Conservation (phyloP, 23 tunicate species). For the Aplidium turbinatum region DNA sequence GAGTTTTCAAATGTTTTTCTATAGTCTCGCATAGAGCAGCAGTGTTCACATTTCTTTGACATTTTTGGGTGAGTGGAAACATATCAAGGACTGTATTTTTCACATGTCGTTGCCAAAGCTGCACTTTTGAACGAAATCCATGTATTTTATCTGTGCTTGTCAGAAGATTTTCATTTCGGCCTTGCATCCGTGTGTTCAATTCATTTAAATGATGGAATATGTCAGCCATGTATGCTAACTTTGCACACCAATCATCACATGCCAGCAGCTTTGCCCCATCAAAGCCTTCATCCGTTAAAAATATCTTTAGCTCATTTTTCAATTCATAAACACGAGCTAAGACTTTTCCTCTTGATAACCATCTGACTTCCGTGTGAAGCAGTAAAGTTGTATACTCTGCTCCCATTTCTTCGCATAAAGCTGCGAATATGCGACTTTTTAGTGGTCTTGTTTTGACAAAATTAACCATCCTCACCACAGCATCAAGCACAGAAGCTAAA, state of each 20-base stretch:
- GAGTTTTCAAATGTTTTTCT: no score
- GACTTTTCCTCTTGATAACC: conserved; percentile 35
- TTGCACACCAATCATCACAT: conserved; percentile 50
- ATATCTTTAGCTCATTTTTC: conserved; percentile 16
- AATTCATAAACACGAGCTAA: conserved; percentile 32
- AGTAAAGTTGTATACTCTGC: conserved; percentile 26
- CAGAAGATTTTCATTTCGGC: no score
- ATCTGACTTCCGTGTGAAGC: conserved; percentile 24
- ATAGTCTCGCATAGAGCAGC: no score
- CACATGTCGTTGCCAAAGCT: no score
- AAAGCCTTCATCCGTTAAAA: conserved; percentile 16
- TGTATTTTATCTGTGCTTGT: no score
- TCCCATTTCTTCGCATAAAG: conserved; percentile 44
- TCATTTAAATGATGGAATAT: conserved; percentile 32
- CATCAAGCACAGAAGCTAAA: conserved; percentile 12
- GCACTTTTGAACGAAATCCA: no score
- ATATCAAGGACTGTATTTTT: no score
- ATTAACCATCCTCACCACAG: conserved; percentile 27
- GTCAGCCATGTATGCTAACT: conserved; percentile 53
- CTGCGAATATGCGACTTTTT: conserved; percentile 33
- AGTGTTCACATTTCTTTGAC: no score
- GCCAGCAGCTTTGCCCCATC: conserved; percentile 20
- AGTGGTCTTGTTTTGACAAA: conserved; percentile 44
- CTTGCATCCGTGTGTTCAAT: conserved; percentile 12
- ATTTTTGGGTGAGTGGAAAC: no score